A percentile compares a stretch with the other conserved stretches of the same genome.
These are phyloP conservation scores for Acanthosepion esculentum DNA, from an alignment of 2,888 invertebrate genomes.

Conservation along the genomic window DNA sequence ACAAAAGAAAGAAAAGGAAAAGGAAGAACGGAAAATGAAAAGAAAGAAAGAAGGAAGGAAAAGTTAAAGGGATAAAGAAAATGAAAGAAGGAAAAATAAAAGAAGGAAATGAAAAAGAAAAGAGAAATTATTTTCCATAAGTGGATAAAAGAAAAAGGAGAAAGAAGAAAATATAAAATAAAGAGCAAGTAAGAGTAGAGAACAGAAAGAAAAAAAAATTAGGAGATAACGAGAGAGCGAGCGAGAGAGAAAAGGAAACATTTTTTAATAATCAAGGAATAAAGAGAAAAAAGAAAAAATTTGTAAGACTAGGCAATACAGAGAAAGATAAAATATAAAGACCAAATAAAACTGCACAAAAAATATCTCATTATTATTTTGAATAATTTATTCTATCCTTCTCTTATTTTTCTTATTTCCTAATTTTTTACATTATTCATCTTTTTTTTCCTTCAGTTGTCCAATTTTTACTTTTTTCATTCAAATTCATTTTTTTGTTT, in stretches of 20 bases:
- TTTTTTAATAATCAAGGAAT: background rate
- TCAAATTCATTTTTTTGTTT: too few species aligned
- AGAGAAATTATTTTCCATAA: background rate
- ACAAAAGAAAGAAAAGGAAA: background rate
- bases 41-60: background rate
- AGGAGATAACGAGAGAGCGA: background rate
- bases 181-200: background rate
- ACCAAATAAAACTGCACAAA: too few species aligned
- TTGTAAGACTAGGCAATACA: background rate
- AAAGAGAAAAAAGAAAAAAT: background rate
- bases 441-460: too few species aligned
- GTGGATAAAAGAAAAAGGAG: too few species aligned
- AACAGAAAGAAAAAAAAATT: too few species aligned
- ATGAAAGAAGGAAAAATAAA: background rate
- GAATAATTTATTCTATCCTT: too few species aligned
- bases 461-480: too few species aligned
- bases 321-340: background rate
- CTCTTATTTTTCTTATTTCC: too few species aligned
- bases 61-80: background rate
- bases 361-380: too few species aligned
- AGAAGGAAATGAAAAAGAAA: background rate
- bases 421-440: too few species aligned
- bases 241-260: background rate
- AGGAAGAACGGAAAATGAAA: background rate
- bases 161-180: too few species aligned